These are phyloP conservation scores for Cinclus cinclus DNA, from an alignment of 2,113 vertebrate genomes.

Conservation along the genomic window DNA sequence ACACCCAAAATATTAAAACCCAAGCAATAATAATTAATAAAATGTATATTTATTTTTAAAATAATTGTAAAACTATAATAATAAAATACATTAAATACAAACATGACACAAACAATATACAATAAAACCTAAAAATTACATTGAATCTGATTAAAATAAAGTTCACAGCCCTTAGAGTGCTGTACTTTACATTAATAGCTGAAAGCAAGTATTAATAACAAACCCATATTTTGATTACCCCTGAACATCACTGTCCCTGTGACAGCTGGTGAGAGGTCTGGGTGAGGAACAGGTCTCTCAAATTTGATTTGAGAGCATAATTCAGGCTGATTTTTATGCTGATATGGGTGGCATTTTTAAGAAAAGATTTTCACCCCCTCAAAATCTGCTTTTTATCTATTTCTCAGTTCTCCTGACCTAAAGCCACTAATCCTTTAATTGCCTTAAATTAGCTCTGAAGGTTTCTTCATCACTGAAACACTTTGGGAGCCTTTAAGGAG, in stretches of 20 bases:
- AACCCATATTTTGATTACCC: neutral
- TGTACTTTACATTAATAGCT: too few relatives aligned
- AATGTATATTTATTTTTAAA: neutral
- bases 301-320: neutral
- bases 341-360: neutral
- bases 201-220: neutral
- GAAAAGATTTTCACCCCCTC: neutral
- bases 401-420: neutral
- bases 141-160: neutral
- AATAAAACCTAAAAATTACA: neutral
- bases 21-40: neutral
- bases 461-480: neutral
- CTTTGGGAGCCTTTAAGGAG: neutral
- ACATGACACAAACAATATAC: neutral
- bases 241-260: neutral
- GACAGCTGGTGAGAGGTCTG: neutral
- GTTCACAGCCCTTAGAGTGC: neutral
- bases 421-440: neutral
- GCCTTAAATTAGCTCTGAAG: neutral
- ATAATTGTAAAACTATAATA: too few relatives aligned
- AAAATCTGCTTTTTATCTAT: neutral
- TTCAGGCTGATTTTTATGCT: neutral
- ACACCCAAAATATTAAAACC: too few relatives aligned
- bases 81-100: neutral
- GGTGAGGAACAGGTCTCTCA: neutral